Conservation (phyloP, 2,888 invertebrate genomes). For the Ceratothoa steindachneri region DNA sequence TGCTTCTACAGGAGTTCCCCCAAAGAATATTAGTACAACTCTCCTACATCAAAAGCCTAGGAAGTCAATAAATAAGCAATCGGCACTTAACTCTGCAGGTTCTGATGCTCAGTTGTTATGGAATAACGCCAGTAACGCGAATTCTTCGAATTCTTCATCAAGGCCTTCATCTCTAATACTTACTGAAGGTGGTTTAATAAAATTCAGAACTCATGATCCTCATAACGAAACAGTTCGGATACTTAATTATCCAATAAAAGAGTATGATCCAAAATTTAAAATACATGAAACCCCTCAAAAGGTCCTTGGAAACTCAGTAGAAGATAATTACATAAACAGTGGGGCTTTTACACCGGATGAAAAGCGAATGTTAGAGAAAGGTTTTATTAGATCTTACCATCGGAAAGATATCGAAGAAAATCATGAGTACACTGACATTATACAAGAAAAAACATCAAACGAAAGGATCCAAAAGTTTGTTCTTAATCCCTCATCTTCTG, state of each 20-base stretch:
- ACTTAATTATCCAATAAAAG: conserved; percentile 2
- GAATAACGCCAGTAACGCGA: conserved; percentile 24
- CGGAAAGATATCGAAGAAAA: background rate
- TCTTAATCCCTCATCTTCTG: background rate
- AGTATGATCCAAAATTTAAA: background rate
- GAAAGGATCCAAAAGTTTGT: background rate
- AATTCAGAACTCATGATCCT: conserved; percentile 17
- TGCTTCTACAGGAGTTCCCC: conserved; percentile 9
- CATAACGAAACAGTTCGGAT: conserved; percentile 10
- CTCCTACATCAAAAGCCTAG: conserved; percentile 16
- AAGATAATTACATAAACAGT: conserved; percentile 4
- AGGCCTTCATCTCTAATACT: conserved; percentile 50
- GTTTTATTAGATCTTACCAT: background rate
- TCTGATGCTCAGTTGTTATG: conserved; percentile 41
- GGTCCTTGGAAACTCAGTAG: background rate
- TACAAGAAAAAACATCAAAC: background rate
- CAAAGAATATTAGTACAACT: conserved; percentile 24
- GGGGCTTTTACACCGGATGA: background rate
- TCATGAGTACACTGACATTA: background rate
- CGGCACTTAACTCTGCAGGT: conserved; percentile 34
- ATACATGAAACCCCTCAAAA: background rate
- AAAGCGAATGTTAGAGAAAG: background rate
- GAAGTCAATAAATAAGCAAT: conserved; percentile 27
- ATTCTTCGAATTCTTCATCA: conserved; percentile 22
- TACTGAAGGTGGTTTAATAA: conserved; percentile 17